Base-by-base conservation (phyloP, 2,888 invertebrate genomes). In the Taphrorychus bicolor region DNA sequence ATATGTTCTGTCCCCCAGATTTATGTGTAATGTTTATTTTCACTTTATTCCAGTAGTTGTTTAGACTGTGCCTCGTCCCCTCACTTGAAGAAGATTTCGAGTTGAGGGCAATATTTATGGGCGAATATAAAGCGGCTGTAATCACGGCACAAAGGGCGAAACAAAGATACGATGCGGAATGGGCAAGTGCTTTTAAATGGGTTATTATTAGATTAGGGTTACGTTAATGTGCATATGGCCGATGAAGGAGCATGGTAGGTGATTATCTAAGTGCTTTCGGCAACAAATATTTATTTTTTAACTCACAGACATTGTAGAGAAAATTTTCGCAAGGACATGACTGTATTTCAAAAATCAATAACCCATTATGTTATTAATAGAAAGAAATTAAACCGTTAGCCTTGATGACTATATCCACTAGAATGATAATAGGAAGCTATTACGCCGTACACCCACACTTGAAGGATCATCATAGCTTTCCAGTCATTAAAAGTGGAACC, bases 131-230 rank as follows among this genome's bases (percentile, higher is more conserved):
- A 66, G 60, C 60, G 56, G 66, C 14, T 66, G 52, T 54, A 66
- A 66, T 66, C 56, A 60, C 56, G 23, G 56, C 41, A 66, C 66
- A 66, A 66, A 66, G 66, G 60, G 57, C 49, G 60, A 60, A 60
- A 66, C 66, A 66, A 66, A 66, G 66, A 60, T 59, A 66, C 60
- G 60, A 54, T 9, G 24, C 54, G 32, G n/a, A 14, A 17, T 2
- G 54, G 40, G 59, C 65, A 65, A 65, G 65, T 65, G 65, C 58
- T 54, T 60, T 66, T 66, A 59, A 66, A 66, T 66, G 60, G 60
- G 59, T 57, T 54, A 56, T 66, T 66, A 66, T 66, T 66, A 66
- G 66, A 66, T 66, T 66, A 66, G 51, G 60, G 66, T 40, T 60
- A 56, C 23, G 60, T 56, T 66, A 60, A 66, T 54, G 66, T 56